Evolutionary conservation across 2,797 vertebrate genomes (phyloP).

Genomic region (Pelochelys cantorii): DNA sequence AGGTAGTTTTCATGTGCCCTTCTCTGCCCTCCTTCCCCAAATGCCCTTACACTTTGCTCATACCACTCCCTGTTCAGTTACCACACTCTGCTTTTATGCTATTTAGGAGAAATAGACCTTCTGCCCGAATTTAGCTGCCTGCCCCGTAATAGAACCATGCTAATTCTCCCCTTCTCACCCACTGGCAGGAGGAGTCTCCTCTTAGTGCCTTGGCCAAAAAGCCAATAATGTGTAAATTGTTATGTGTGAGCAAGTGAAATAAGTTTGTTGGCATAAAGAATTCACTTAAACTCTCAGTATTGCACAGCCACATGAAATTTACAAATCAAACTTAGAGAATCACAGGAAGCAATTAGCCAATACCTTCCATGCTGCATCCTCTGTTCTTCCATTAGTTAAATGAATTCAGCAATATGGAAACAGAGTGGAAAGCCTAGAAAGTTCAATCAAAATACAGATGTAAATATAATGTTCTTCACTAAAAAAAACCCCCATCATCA

Average conservation of each 20-base stretch:
- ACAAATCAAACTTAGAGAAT: not conserved
- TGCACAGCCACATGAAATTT: not conserved
- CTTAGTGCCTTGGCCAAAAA: not conserved
- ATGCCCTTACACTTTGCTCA: too few relatives aligned
- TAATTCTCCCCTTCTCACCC: too few relatives aligned
- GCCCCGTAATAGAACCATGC: too few relatives aligned
- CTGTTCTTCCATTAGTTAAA: not conserved
- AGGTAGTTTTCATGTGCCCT: too few relatives aligned
- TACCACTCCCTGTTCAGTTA: too few relatives aligned
- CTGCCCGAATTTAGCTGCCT: too few relatives aligned
- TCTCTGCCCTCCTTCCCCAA: too few relatives aligned
- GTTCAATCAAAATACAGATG: not conserved
- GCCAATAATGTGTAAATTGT: not conserved
- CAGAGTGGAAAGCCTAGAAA: not conserved
- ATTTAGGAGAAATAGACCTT: too few relatives aligned
- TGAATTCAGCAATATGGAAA: slow-evolving; percentile 8
- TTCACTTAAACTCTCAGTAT: not conserved
- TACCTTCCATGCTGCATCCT: not conserved
- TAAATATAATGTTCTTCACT: not conserved
- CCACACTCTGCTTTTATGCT: too few relatives aligned
- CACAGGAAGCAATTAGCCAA: not conserved
- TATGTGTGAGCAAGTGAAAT: not conserved
- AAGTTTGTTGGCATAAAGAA: not conserved
- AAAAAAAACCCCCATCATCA: not conserved
- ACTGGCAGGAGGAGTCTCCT: too few relatives aligned